Percentiles rank a stretch among this genome's conserved stretches.
Evolutionary conservation across 2,888 invertebrate genomes (phyloP).

Genomic region (Dolichomitus sp.): DNA sequence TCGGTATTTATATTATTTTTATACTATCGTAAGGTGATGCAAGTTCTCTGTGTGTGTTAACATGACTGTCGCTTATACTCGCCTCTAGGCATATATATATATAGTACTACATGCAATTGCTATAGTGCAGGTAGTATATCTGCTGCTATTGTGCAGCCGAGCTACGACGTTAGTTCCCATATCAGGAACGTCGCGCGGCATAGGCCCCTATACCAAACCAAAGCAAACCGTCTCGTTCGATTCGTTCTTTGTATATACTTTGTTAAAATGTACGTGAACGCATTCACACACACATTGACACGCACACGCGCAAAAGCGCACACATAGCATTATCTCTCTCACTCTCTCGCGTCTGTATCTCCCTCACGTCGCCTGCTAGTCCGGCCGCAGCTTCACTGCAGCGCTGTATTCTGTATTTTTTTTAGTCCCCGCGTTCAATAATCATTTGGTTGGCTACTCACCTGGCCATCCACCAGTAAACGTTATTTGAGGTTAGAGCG

Average conservation of each 20-base stretch:
- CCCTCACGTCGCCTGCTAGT: constrained; percentile 46
- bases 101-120: neutral
- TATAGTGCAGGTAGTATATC: no score
- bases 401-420: constrained; percentile 59
- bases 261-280: constrained; percentile 40
- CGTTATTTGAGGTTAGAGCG: constrained; percentile 66
- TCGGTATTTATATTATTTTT: constrained; percentile 25
- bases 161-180: constrained; percentile 59
- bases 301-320: constrained; percentile 11
- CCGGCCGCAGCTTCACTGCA: constrained; percentile 65
- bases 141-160: constrained; percentile 55
- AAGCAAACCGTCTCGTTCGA: constrained; percentile 56
- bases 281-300: constrained; percentile 11
- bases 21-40: constrained; percentile 19
- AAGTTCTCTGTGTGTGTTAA: constrained; percentile 8
- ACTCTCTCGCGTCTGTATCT: constrained; percentile 40
- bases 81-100: constrained; percentile 1
- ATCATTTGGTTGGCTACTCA: constrained; percentile 70
- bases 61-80: constrained; percentile 8
- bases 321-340: constrained; percentile 16
- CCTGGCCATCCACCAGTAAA: constrained; percentile 66
- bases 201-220: constrained; percentile 36
- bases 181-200: constrained; percentile 55
- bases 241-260: constrained; percentile 41
- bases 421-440: constrained; percentile 66